Evolutionary conservation across 2,113 vertebrate species (phyloP), one percentile per base, ranked within the genome.

Genomic region (Coryphaenoides rupestris): DNA sequence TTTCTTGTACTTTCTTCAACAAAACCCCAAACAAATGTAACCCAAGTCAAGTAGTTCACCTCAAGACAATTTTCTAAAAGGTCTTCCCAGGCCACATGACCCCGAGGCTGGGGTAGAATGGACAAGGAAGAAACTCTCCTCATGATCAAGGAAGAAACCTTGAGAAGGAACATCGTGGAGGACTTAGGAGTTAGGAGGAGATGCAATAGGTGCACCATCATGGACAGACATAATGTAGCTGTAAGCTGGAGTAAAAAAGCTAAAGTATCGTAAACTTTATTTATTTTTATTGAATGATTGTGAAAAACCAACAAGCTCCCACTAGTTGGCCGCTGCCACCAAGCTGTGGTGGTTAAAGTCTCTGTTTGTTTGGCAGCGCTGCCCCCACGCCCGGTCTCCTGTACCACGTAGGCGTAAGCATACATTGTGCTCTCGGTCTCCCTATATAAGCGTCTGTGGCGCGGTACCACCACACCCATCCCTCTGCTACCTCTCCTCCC

Each of bases 321-420:
- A 10, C 6, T 10, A 40, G 33, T 2, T 12, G 13, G 6, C 33
- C 9, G 9, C 4, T 7, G 13, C 33, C 33, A 40, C 21, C 64
- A 19, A 56, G n/a, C 19, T 53, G 56, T 1, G n/a, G 21, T 28
- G 68, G 73, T 58, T 68, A 69, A 76, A 72, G 74, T 69, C 70
- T 66, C 16, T 77, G 52, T 73, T 72, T 76, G 21, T 73, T 72
- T 76, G 21, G 21, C 54, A 22, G 54, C 54, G 52, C n/a, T 33
- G 14, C 47, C n/a, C n/a, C n/a, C 2, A 14, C 21, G 5, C 4
- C 6, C 17, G 1, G 3, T 55, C 2, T 4, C 19, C n/a, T 55
- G 3, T 21, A 9, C 19, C 7, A 3, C 53, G 33, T 40, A 10
- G 9, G 33, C 33, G 9, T 40, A 9, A 0, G 33, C 33, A 7